Evolutionary conservation across 2,797 vertebrate species (phyloP).

Genomic region (Centroberyx gerrardi): DNA sequence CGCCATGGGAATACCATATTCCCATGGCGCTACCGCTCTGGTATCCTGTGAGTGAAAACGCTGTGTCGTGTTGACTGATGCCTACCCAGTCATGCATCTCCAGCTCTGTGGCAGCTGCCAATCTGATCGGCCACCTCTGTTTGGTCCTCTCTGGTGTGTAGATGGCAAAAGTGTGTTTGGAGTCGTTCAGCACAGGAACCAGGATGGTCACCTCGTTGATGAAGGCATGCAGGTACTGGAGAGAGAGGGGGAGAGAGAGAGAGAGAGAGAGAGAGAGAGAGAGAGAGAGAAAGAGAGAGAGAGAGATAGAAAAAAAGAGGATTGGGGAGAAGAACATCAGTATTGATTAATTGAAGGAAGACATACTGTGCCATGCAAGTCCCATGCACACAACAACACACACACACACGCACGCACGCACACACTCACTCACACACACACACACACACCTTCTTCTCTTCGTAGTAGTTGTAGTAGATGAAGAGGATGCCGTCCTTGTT

Average conservation of each 20-base stretch:
- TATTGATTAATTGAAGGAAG: background rate
- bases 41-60: too few relatives aligned
- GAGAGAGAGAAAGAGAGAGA: background rate
- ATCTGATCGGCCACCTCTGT: slow-evolving; percentile 95
- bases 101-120: slow-evolving; percentile 93
- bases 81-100: slow-evolving; percentile 97
- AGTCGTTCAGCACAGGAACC: slow-evolving; percentile 93
- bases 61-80: background rate
- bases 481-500: slow-evolving; percentile 96
- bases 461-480: slow-evolving; percentile 94
- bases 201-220: slow-evolving; percentile 96
- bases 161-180: slow-evolving; percentile 95
- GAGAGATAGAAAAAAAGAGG: background rate
- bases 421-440: background rate
- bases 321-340: background rate
- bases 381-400: too few relatives aligned
- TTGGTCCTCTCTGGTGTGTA: slow-evolving; percentile 95
- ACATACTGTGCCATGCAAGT: too few relatives aligned
- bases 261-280: background rate
- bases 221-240: slow-evolving; percentile 95
- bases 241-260: background rate
- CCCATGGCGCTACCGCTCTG: too few relatives aligned
- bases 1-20: too few relatives aligned
- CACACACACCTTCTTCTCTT: slow-evolving; percentile 94
- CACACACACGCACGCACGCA: background rate